Evolutionary conservation across 2,797 vertebrate genomes (phyloP), one percentile per base, ranked within the genome.

Genomic region (Enteromius mattozi): DNA sequence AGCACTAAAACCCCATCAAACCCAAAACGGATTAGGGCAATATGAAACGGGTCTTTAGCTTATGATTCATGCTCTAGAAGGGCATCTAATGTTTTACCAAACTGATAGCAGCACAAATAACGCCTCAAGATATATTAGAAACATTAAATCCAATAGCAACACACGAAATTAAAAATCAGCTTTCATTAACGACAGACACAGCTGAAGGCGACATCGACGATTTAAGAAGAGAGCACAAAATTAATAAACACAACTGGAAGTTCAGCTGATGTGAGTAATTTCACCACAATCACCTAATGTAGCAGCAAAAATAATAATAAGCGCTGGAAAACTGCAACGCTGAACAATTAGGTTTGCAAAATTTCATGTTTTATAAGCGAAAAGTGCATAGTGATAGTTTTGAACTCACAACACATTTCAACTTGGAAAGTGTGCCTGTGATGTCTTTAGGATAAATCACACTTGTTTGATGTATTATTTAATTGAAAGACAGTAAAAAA

Each of bases 1-100:
- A 6, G 37, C 19, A 45, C 42, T 37, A 74, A 82, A 82, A 19
- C 69, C 27, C 27, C 27, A 24, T 49, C 4, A 63, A 65, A 45
- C 3, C 42, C 27, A 10, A 68, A 4, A 49, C 54, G 71, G 59
- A 83, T 75, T 12, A 76, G n/a, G 74, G 47, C n/a, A 37, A 76
- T 56, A 3, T 1, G 40, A 68, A 76, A 37, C 14, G 0, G 4
- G 61, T 66, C 16, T 79, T 27, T 65, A 51, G 24, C 21, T 5
- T 63, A 71, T 72, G n/a, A 61, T 45, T 85, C 78, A 83, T 6
- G 17, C 33, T 54, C 13, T 63, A 51, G 30, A 80, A 80, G 45
- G 45, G 30, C 13, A 9, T 51, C n/a, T 27, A 68, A 65, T 65
- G 9, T 54, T 35, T 76, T 40, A 75, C 16, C 35, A 70, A 21